These are phyloP conservation scores for Neotoxoptera formosana DNA, from an alignment of 1,140 invertebrate genomes.

Conservation along the genomic window DNA sequence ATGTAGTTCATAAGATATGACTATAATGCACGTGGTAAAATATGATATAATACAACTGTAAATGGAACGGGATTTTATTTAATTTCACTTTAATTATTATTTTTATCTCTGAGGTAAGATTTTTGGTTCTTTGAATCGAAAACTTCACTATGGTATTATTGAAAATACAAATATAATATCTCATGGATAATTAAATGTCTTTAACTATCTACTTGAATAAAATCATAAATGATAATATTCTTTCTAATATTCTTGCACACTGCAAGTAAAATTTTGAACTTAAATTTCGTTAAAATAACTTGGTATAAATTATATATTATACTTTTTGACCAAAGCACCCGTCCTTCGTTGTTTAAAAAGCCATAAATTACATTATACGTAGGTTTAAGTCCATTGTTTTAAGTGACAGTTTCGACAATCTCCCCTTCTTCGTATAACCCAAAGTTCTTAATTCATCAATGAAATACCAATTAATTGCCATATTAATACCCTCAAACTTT, in stretches of 20 bases:
- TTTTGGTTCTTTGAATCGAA: background rate
- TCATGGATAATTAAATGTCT: background rate
- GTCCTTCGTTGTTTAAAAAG: background rate
- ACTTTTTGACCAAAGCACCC: background rate
- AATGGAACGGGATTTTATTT: background rate
- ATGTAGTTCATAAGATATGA: too few species aligned
- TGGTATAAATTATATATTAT: background rate
- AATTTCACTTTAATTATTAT: background rate
- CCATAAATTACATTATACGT: too few species aligned
- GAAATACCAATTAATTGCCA: too few species aligned
- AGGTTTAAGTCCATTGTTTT: too few species aligned
- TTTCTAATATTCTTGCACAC: too few species aligned
- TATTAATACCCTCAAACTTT: too few species aligned
- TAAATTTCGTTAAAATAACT: background rate
- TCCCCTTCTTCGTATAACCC: too few species aligned
- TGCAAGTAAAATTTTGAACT: background rate
- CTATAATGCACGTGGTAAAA: background rate
- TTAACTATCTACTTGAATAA: background rate
- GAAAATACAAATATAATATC: background rate
- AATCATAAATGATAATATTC: background rate
- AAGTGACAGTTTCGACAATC: too few species aligned
- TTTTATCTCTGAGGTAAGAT: background rate
- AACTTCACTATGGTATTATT: background rate
- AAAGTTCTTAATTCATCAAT: too few species aligned
- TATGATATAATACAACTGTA: background rate